Evolutionary conservation across 2,113 vertebrate species (phyloP).

Genomic region (Clarias gariepinus): DNA sequence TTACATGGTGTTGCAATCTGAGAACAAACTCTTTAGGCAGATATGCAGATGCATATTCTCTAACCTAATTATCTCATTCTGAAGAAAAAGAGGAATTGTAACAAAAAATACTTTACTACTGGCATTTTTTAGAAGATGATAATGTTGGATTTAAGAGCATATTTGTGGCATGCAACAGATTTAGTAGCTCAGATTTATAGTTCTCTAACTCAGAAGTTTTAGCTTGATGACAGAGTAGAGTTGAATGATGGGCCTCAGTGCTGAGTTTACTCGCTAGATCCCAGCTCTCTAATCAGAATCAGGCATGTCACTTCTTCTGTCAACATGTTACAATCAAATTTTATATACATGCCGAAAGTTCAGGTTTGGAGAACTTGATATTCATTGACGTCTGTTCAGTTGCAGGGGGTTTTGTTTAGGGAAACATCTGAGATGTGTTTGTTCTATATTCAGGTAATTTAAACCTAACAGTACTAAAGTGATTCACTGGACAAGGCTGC

Average conservation of each 20-base stretch:
- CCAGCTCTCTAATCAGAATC: conserved; percentile 1
- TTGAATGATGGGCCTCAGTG: not conserved
- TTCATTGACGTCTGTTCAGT: not conserved
- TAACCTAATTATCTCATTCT: conserved; percentile 15
- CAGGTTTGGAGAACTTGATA: not conserved
- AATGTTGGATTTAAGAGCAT: conserved; percentile 25
- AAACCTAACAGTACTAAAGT: conserved; percentile 44
- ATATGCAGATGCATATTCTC: not conserved
- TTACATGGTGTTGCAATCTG: conserved; percentile 21
- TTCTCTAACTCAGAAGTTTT: conserved; percentile 6
- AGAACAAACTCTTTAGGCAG: conserved; percentile 26
- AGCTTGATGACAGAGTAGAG: conserved; percentile 29
- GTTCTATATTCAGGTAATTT: conserved; percentile 36
- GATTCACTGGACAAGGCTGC: conserved; percentile 65
- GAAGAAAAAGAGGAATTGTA: not conserved
- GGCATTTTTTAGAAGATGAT: not conserved
- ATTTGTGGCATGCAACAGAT: conserved; percentile 24
- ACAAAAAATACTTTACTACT: not conserved
- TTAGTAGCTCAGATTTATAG: conserved; percentile 22
- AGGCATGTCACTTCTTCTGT: not conserved
- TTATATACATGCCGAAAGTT: not conserved
- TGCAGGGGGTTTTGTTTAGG: conserved; percentile 40
- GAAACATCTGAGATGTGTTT: conserved; percentile 43
- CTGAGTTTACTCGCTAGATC: not conserved
- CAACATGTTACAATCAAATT: not conserved